A percentile compares a stretch with the other conserved stretches of the same genome.
phyloP scores from a whole-genome alignment of 2,888 invertebrate species.

The Thereva unica region DNA sequence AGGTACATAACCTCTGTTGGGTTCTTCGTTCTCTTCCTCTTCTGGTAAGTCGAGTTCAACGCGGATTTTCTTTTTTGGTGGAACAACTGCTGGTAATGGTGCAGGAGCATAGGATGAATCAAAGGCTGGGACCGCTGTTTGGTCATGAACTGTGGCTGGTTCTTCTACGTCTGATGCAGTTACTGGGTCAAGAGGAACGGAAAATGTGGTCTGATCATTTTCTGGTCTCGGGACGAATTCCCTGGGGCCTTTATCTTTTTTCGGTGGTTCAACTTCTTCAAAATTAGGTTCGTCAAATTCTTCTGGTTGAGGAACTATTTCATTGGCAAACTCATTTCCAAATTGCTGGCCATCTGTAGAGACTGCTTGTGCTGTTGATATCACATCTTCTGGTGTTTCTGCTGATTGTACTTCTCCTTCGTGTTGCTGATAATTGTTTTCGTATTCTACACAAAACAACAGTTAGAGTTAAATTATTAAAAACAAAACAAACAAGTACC shows the following conservation, averaged over 20 bases:
- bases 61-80: slow-evolving; percentile 40
- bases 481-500: background rate
- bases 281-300: slow-evolving; percentile 2
- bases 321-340: slow-evolving; percentile 8
- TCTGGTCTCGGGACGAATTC: background rate
- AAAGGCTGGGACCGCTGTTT: background rate
- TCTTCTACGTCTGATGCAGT: background rate
- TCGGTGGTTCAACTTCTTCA: background rate
- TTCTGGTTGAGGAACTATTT: background rate
- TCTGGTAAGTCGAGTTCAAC: slow-evolving; percentile 40
- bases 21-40: slow-evolving; percentile 40
- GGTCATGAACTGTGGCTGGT: background rate
- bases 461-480: no score
- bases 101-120: slow-evolving; percentile 13
- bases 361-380: no score
- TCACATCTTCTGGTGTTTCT: no score
- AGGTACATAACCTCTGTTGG: background rate
- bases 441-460: no score
- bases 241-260: slow-evolving; percentile 1
- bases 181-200: background rate
- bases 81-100: slow-evolving; percentile 13
- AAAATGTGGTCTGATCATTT: slow-evolving; percentile 4
- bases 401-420: no score
- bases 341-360: background rate
- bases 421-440: no score